Conservation (phyloP, 2,888 invertebrate genomes). For the Scotopteryx bipunctaria region DNA sequence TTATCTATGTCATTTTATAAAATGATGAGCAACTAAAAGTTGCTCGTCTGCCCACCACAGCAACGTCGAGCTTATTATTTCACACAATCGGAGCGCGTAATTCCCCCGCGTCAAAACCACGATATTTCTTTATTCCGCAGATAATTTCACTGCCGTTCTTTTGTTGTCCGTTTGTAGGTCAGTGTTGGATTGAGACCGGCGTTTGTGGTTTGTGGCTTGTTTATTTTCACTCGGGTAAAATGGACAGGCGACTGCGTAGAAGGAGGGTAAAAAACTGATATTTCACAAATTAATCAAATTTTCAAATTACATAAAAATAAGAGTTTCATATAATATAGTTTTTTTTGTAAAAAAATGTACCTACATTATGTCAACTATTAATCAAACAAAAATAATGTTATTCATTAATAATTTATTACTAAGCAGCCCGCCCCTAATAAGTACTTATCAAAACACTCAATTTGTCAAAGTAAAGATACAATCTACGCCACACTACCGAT, state of each 20-base stretch:
- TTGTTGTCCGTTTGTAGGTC: constrained; percentile 37
- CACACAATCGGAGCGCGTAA: constrained; percentile 26
- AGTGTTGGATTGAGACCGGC: constrained; percentile 23
- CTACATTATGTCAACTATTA: no score
- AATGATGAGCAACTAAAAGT: constrained; percentile 5
- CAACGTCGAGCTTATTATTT: constrained; percentile 28
- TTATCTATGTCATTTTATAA: no score
- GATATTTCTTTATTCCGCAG: constrained; percentile 40
- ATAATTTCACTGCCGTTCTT: constrained; percentile 31
- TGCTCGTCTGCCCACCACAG: constrained; percentile 14
- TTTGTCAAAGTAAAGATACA: constrained; percentile 32
- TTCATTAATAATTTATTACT: no score
- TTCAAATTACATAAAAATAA: no score
- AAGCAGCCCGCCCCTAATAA: no score
- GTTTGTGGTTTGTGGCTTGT: not conserved
- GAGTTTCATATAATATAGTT: no score
- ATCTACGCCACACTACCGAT: constrained; percentile 27
- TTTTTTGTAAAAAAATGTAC: no score
- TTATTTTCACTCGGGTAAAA: no score
- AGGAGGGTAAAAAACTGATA: no score
- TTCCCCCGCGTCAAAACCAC: constrained; percentile 44
- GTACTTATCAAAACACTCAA: constrained; percentile 11
- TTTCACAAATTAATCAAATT: no score
- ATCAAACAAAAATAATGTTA: no score
- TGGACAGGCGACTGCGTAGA: no score